Conservation (phyloP, 2,797 vertebrate species). For the Chelonia mydas region DNA sequence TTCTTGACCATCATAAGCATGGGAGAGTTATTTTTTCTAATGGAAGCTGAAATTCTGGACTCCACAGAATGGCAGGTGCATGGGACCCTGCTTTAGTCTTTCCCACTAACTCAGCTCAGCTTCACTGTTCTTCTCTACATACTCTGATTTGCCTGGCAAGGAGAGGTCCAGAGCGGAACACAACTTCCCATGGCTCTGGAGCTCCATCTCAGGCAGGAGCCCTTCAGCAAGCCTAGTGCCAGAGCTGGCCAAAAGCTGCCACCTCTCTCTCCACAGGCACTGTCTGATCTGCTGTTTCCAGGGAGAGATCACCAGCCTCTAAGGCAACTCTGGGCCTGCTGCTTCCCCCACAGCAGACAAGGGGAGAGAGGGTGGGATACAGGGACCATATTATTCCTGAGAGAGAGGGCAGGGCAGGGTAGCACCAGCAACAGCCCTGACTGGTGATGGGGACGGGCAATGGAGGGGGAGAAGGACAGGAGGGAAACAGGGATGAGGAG, state of each 20-base stretch:
- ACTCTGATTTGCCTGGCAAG: background rate
- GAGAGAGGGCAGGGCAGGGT: background rate
- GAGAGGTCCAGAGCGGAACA: background rate
- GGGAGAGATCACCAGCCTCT: background rate
- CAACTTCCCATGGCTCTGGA: background rate
- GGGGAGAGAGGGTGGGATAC: background rate
- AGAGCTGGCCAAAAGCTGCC: background rate
- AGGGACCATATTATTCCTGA: background rate
- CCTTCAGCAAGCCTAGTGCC: background rate
- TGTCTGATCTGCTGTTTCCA: background rate
- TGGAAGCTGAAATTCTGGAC: background rate
- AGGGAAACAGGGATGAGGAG: background rate
- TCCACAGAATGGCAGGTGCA: background rate
- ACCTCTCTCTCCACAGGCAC: background rate
- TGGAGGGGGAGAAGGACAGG: background rate
- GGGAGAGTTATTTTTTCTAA: background rate
- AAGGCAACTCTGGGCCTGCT: background rate
- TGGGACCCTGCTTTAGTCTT: background rate
- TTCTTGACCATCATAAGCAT: background rate
- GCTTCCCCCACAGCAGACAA: background rate
- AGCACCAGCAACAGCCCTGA: background rate
- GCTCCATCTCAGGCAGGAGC: background rate
- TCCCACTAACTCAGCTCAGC: background rate
- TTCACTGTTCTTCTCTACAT: background rate
- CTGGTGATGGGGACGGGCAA: background rate